A percentile compares a stretch with the other conserved stretches of the same genome.
Conservation (phyloP, 2,888 invertebrate species). For the Xestobium rufovillosum region DNA sequence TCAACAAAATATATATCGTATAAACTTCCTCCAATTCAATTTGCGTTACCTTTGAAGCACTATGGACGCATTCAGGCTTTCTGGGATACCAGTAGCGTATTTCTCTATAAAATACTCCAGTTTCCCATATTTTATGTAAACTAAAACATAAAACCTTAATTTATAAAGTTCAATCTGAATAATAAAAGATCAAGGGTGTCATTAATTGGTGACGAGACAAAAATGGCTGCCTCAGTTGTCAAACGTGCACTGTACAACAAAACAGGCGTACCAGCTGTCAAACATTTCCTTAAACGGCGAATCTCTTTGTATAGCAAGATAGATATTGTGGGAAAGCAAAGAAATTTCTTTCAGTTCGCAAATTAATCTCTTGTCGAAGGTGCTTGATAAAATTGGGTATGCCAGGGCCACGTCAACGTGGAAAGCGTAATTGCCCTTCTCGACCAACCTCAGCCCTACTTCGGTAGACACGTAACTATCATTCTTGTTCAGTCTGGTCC, state of each 20-base stretch:
- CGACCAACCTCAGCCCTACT: slow-evolving; percentile 30
- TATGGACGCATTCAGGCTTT: slow-evolving; percentile 33
- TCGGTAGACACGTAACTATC: slow-evolving; percentile 26
- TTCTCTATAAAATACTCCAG: slow-evolving; percentile 32
- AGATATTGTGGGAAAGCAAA: slow-evolving; percentile 29
- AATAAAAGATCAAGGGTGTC: too few relatives aligned
- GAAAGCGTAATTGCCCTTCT: slow-evolving; percentile 36
- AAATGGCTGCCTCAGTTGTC: too few relatives aligned
- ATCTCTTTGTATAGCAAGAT: slow-evolving; percentile 34
- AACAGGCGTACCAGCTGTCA: slow-evolving; percentile 31
- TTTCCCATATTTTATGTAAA: slow-evolving; percentile 31
- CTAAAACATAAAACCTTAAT: too few relatives aligned
- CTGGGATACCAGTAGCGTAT: slow-evolving; percentile 32
- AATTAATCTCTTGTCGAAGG: slow-evolving; percentile 32
- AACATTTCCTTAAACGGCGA: slow-evolving; percentile 36
- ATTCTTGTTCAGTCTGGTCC: slow-evolving; percentile 44
- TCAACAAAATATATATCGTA: slow-evolving; percentile 29
- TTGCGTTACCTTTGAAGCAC: slow-evolving; percentile 20
- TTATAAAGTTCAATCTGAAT: too few relatives aligned
- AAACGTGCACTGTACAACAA: neutral
- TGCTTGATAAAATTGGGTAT: slow-evolving; percentile 35
- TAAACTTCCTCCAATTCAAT: slow-evolving; percentile 34
- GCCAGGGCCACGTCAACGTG: slow-evolving; percentile 35
- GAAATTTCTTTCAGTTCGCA: slow-evolving; percentile 37
- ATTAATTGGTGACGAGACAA: too few relatives aligned